These are phyloP conservation scores for Drosophila bipectinata DNA, from an alignment of 1,140 invertebrate genomes.

Conservation along the genomic window DNA sequence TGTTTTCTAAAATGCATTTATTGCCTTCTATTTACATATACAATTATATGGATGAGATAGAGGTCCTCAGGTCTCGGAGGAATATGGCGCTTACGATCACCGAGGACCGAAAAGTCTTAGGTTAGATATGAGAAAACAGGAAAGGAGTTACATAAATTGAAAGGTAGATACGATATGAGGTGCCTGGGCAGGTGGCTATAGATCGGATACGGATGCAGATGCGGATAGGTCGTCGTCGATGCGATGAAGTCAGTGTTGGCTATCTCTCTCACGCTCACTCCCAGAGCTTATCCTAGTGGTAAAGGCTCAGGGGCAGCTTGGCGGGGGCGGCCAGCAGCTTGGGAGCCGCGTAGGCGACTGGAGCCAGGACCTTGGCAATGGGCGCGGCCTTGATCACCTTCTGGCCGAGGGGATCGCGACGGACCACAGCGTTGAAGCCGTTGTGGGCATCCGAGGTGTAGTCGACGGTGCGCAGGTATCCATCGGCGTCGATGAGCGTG, in stretches of 20 bases:
- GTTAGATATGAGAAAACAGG: conserved; percentile 29
- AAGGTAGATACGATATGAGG: conserved; percentile 30
- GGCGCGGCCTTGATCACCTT: conserved; percentile 83
- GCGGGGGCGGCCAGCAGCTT: conserved; percentile 61
- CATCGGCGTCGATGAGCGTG: conserved; percentile 86
- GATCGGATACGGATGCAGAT: conserved; percentile 43
- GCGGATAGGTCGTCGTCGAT: conserved; percentile 67
- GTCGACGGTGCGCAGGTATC: conserved; percentile 87
- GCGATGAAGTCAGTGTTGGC: conserved; percentile 74
- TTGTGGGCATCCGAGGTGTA: conserved; percentile 87
- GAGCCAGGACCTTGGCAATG: conserved; percentile 51
- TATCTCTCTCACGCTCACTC: conserved; percentile 55
- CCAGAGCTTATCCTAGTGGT: conserved; percentile 45
- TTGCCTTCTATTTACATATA: conserved; percentile 72
- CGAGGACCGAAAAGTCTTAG: conserved; percentile 41
- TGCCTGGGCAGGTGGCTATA: conserved; percentile 22
- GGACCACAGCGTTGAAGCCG: conserved; percentile 84
- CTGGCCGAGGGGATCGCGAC: conserved; percentile 83
- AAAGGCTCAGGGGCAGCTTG: conserved; percentile 59
- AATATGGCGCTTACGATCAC: conserved; percentile 22
- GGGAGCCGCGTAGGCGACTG: conserved; percentile 60
- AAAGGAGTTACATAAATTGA: conserved; percentile 19
- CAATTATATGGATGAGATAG: conserved; percentile 60
- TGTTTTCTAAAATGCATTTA: conserved; percentile 74
- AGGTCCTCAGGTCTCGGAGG: conserved; percentile 13